phyloP scores from a whole-genome alignment of 64 coral and sea anemone species.

The Pocillopora verrucosa region DNA sequence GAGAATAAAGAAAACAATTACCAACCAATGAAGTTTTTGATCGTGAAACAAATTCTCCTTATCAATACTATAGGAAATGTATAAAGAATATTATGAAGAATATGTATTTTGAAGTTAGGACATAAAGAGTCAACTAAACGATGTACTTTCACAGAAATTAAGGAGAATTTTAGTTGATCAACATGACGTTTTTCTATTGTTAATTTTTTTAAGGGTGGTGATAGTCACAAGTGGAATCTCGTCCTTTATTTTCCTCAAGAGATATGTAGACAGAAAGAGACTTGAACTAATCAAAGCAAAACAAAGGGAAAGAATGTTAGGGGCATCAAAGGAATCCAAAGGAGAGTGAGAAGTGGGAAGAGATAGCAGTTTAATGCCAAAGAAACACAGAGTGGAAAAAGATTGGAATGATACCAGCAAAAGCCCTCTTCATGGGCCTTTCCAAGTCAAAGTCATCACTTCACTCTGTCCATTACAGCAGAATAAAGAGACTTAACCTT shows the following conservation, averaged over 20 bases:
- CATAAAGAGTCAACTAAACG: too few species aligned
- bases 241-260: conserved; percentile 68
- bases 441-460: too few species aligned
- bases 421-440: too few species aligned
- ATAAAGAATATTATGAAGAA: too few species aligned
- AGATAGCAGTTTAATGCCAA: not conserved
- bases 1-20: too few species aligned
- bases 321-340: not conserved
- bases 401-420: not conserved
- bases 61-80: too few species aligned
- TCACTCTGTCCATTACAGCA: too few species aligned
- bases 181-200: not conserved
- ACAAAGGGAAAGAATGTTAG: conserved; percentile 27
- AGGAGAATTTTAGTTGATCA: not conserved
- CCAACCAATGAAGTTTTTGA: too few species aligned
- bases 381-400: not conserved
- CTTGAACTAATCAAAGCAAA: conserved; percentile 71
- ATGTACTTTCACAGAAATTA: not conserved
- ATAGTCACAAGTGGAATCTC: conserved; percentile 65
- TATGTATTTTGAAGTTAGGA: too few species aligned
- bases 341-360: not conserved
- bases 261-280: conserved; percentile 65
- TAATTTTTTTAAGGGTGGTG: conserved; percentile 52
- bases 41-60: too few species aligned
- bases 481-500: too few species aligned